Percentiles rank a stretch among this genome's conserved stretches.
These are phyloP conservation scores for Steinernema hermaphroditum DNA, from an alignment of 2,888 invertebrate species.

Conservation along the genomic window DNA sequence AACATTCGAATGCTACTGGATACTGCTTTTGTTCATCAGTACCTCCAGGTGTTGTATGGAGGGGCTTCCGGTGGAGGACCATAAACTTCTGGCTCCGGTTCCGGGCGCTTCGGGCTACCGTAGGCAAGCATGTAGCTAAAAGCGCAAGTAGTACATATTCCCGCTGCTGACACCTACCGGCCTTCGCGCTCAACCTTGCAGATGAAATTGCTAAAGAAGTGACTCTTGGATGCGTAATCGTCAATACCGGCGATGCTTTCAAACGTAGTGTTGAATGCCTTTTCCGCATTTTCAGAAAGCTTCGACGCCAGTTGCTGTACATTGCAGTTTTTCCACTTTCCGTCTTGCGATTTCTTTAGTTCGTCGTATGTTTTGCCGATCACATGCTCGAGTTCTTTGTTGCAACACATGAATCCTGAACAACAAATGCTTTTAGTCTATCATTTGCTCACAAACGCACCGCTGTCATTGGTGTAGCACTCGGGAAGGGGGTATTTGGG, in stretches of 20 bases:
- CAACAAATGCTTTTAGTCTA: slow-evolving; percentile 9
- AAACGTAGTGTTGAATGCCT: slow-evolving; percentile 58
- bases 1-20: too few species aligned
- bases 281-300: slow-evolving; percentile 47
- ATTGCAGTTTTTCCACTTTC: slow-evolving; percentile 53
- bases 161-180: slow-evolving; percentile 30
- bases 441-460: slow-evolving; percentile 34
- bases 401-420: slow-evolving; percentile 64
- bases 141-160: not conserved
- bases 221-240: slow-evolving; percentile 60
- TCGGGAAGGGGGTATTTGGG: slow-evolving; percentile 55
- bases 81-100: slow-evolving; percentile 3
- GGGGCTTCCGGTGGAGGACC: slow-evolving; percentile 4
- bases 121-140: slow-evolving; percentile 49
- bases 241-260: slow-evolving; percentile 57
- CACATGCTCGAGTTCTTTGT: slow-evolving; percentile 55
- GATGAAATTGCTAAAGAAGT: slow-evolving; percentile 54
- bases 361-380: slow-evolving; percentile 51
- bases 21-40: not conserved
- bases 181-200: slow-evolving; percentile 55
- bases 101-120: slow-evolving; percentile 49
- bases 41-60: slow-evolving; percentile 7
- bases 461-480: slow-evolving; percentile 60
- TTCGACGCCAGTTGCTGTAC: slow-evolving; percentile 54
- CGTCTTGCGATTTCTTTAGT: slow-evolving; percentile 25